These are phyloP conservation scores for Cyaniris semiargus DNA, from an alignment of 2,888 invertebrate genomes.

Conservation along the genomic window DNA sequence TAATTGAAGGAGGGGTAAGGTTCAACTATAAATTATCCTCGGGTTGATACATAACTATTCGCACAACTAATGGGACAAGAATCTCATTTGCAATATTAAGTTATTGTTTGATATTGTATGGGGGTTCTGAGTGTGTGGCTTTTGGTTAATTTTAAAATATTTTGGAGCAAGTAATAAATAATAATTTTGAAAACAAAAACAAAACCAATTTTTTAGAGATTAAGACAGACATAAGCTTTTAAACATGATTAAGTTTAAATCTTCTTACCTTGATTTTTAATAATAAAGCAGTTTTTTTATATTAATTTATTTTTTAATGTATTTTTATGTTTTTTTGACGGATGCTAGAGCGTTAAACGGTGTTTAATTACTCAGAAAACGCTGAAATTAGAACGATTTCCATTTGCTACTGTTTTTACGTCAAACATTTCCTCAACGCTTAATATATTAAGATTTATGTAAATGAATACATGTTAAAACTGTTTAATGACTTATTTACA, in stretches of 20 bases:
- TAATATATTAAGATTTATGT: slow-evolving; percentile 24
- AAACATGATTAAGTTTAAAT: background rate
- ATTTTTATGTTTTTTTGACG: background rate
- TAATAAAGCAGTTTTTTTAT: background rate
- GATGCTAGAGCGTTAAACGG: background rate
- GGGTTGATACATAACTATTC: slow-evolving; percentile 41
- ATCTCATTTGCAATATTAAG: slow-evolving; percentile 27
- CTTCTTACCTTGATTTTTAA: too few species aligned
- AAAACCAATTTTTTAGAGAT: background rate
- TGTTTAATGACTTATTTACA: slow-evolving; percentile 5
- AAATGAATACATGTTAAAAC: background rate
- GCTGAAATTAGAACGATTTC: background rate
- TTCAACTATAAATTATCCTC: slow-evolving; percentile 49
- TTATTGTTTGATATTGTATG: slow-evolving; percentile 23
- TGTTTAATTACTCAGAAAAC: slow-evolving; percentile 7
- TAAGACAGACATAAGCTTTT: background rate
- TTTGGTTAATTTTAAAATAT: slow-evolving; percentile 14
- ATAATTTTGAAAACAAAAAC: background rate
- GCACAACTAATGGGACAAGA: slow-evolving; percentile 30
- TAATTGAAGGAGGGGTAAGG: slow-evolving; percentile 50
- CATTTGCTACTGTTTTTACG: background rate
- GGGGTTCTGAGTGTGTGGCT: background rate
- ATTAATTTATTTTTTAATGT: background rate
- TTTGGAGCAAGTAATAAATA: background rate
- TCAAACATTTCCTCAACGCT: background rate